Base-by-base conservation (phyloP, 2,888 invertebrate genomes). In the Acanthopleura granulata region DNA sequence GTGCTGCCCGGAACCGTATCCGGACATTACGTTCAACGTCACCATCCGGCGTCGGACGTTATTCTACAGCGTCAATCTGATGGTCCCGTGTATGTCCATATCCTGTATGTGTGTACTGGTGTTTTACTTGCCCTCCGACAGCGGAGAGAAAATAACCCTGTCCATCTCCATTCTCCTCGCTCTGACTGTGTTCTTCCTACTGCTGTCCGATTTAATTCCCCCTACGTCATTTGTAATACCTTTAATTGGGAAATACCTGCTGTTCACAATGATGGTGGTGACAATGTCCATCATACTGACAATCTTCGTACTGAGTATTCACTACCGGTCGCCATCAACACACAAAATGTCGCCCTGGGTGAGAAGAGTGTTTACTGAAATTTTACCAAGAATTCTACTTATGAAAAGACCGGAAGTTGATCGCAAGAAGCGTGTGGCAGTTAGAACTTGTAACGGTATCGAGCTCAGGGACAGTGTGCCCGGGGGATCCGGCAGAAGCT, bases 261-360 rank as follows among this genome's bases (percentile, higher is more conserved):
- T 98, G 91, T 98, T 98, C 91, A 98, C 98, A 82, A 98, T 98
- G 97, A 97, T 98, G 88, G 94, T 98, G 86, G 98, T 98, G 79
- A 98, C 98, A 74, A 95, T 98, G 91, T 91, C 91, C 14, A 98
- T 98, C 93, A 96, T 98, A 91, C 96, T 98, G 86, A 98, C 98
- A 62, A 98, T 98, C 83, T 96, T 97, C 83, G 97, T 98, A 70
- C 93, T 98, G 78, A 98, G 98, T 91, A 96, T 98, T 78, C 98
- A 98, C 93, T 98, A 98, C 92, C 95, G 98, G 72, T 97, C 97
- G 74, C 97, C 98, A 69, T 97, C 98, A 92, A 99, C 98, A 72
- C 98, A 98, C 92, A 94, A 94, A 89, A 98, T 99, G 98, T 96
- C 98, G 77, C 96, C 96, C 14, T 98, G 97, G 97, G 96, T 98